These are phyloP conservation scores for Misgurnus mizolepis DNA, from an alignment of 2,113 vertebrate genomes.

Conservation along the genomic window DNA sequence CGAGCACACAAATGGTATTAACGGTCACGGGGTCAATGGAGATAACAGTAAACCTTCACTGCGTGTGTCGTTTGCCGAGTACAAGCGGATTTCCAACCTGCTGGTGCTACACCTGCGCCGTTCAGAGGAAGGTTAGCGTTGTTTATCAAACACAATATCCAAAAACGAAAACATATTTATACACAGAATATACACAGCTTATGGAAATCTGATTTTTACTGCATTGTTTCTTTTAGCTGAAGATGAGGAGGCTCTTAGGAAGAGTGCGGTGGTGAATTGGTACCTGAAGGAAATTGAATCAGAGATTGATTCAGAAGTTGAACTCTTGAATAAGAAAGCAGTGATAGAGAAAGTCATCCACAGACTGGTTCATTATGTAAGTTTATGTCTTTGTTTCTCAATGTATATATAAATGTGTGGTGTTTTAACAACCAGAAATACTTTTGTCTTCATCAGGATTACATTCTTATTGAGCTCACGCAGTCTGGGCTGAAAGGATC, in stretches of 20 bases:
- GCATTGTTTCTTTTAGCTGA: slow-evolving; percentile 75
- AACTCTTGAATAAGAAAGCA: slow-evolving; percentile 90
- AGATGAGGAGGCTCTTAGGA: slow-evolving; percentile 87
- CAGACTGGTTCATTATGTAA: slow-evolving; percentile 90
- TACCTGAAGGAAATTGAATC: slow-evolving; percentile 97
- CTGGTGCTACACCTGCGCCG: slow-evolving; percentile 91
- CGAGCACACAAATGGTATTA: slow-evolving; percentile 72
- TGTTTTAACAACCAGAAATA: not conserved
- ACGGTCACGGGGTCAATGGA: slow-evolving; percentile 66
- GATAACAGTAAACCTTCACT: slow-evolving; percentile 79
- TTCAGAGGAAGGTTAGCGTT: slow-evolving; percentile 84
- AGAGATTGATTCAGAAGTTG: slow-evolving; percentile 95
- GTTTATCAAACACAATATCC: too few relatives aligned
- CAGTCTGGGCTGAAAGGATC: slow-evolving; percentile 84
- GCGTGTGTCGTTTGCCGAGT: slow-evolving; percentile 88
- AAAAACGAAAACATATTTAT: not conserved
- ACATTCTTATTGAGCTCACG: slow-evolving; percentile 93
- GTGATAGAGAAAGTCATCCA: slow-evolving; percentile 95
- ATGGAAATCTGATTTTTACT: not conserved
- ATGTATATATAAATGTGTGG: not conserved
- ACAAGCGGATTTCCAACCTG: slow-evolving; percentile 92
- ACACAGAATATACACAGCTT: not conserved
- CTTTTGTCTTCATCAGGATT: slow-evolving; percentile 77
- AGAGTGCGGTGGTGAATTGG: slow-evolving; percentile 93
- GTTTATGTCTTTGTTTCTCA: slow-evolving; percentile 47